Conservation (phyloP, 2,797 vertebrate genomes). For the Prionace glauca region DNA sequence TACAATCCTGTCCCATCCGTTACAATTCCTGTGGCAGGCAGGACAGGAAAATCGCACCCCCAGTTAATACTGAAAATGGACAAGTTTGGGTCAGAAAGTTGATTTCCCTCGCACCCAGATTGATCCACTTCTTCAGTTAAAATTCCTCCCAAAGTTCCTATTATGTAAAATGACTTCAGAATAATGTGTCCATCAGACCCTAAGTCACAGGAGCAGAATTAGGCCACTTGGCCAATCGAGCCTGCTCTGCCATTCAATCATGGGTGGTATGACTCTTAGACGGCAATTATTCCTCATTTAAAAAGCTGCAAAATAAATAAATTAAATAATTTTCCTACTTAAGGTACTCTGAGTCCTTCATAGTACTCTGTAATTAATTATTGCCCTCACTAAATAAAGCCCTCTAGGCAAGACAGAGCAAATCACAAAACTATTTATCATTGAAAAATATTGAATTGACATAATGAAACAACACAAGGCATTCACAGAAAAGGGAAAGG, state of each 20-base stretch:
- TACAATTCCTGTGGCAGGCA: too few species aligned
- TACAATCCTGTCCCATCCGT: too few species aligned
- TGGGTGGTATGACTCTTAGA: too few species aligned
- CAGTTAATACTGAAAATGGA: neutral
- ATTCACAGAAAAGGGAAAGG: neutral
- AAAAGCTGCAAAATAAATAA: too few species aligned
- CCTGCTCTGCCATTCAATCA: too few species aligned
- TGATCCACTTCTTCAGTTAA: neutral
- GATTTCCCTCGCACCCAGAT: neutral
- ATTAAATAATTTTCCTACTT: neutral
- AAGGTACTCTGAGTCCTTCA: neutral
- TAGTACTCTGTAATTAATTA: neutral
- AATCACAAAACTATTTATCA: neutral
- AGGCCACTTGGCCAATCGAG: too few species aligned
- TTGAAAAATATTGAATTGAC: neutral
- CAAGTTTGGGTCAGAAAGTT: neutral
- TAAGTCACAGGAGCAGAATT: too few species aligned
- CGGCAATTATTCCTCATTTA: neutral
- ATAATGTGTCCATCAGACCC: neutral
- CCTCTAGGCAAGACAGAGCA: neutral
- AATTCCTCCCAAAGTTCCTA: neutral
- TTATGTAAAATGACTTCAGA: neutral
- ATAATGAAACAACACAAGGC: neutral
- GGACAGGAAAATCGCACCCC: too few species aligned
- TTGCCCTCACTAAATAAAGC: neutral